Conservation (phyloP, 2,113 vertebrate species). For the Cebus imitator region DNA sequence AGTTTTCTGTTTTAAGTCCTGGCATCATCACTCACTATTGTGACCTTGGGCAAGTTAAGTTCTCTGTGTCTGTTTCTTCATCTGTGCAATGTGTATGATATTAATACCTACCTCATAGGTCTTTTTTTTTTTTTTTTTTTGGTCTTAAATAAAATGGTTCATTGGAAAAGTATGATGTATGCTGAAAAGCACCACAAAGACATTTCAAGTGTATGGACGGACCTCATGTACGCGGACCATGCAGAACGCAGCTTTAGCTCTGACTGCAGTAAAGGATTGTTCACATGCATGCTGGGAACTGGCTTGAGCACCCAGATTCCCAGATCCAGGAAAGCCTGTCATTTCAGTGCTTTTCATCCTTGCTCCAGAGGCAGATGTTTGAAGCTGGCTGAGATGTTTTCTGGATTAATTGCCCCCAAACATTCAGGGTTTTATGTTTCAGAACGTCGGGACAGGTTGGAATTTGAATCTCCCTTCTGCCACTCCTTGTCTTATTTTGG, state of each 20-base stretch:
- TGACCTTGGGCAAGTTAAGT: neutral
- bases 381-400: neutral
- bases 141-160: neutral
- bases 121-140: neutral
- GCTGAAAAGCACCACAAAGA: accelerated
- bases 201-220: accelerated
- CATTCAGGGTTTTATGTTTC: neutral
- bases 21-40: neutral
- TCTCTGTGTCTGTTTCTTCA: neutral
- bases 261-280: neutral
- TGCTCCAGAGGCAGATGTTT: neutral
- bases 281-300: accelerated
- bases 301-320: neutral
- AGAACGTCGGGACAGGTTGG: constrained; percentile 5
- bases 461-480: constrained; percentile 2
- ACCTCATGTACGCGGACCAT: accelerated
- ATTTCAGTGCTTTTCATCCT: neutral
- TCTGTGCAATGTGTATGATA: neutral
- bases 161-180: neutral
- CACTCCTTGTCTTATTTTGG: constrained; percentile 62
- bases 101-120: neutral
- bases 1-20: neutral
- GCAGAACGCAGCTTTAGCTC: neutral
- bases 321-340: neutral
- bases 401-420: neutral